phyloP scores from a whole-genome alignment of 2,797 vertebrate genomes.

The Leptoclinus maculatus region DNA sequence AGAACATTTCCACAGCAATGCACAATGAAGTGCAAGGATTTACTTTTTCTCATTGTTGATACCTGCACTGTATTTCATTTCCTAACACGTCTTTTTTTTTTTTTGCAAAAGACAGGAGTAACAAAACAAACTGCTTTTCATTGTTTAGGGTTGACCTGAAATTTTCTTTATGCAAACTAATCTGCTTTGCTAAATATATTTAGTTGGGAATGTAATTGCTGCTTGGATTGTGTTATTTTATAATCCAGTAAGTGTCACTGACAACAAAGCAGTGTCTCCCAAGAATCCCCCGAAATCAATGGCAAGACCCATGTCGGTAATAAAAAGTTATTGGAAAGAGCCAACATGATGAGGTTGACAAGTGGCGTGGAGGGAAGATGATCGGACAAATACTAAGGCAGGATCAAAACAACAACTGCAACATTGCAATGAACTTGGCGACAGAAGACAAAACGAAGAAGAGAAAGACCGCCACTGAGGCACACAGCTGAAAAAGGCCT shows the following conservation, averaged over 20 bases:
- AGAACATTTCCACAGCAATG: neutral
- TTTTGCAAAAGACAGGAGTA: neutral
- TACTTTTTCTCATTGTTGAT: neutral
- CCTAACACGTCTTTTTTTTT: neutral
- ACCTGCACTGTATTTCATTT: neutral
- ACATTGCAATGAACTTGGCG: neutral
- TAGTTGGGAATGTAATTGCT: neutral
- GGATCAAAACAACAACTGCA: neutral
- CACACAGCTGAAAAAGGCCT: neutral
- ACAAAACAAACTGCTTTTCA: neutral
- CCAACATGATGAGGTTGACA: neutral
- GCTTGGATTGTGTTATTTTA: neutral
- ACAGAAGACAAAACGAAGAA: neutral
- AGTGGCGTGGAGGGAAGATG: neutral
- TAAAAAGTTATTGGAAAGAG: neutral
- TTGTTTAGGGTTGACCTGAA: neutral
- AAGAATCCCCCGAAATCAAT: neutral
- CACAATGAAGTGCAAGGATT: slow-evolving; percentile 4
- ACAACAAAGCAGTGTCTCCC: neutral
- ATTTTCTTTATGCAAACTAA: neutral
- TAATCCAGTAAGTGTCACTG: neutral
- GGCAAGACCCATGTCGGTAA: neutral
- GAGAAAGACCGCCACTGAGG: neutral
- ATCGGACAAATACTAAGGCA: neutral
- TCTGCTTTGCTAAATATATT: neutral